Base-by-base conservation (phyloP, 2,797 vertebrate species). In the Scyliorhinus canicula region DNA sequence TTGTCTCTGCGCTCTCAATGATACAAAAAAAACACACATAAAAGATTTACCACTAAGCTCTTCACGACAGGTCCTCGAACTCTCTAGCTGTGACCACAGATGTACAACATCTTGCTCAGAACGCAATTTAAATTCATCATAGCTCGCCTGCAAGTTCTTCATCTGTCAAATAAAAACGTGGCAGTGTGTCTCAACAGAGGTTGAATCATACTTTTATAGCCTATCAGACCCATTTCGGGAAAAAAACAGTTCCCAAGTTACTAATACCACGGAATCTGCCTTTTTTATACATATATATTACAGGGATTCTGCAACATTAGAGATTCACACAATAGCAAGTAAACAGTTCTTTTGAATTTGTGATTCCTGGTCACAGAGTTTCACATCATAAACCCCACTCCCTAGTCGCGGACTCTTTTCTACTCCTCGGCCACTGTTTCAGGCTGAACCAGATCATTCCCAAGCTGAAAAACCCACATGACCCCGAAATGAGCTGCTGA, bases 61-160 rank as follows among this genome's bases (percentile, higher is more conserved):
- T 60, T 98, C 98, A 0, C 97, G 97, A 96, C 96, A 98, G 7
- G 98, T 95, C 96, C 97, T 97, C 95, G 97, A 97, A 95, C 96
- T 97, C 84, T 98, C 97, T 28, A 99, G 96, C 96, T 98, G 98
- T 95, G 97, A 97, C 98, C 98, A 98, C 88, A 99, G 97, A 55
- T 97, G 97, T 91, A 96, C 95, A 50, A 98, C 96, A 96, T 99
- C 98, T 95, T 98, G 96, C 95, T 98, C 97, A 0, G 98, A 98
- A 95, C 67, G 97, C 95, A 96, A 95, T 96, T 98, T 98, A 26
- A 98, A 96, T 0, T 97, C 96, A 19, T 96, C 96, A 47, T 97
- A 97, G 57, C 96, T 96, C 0, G 96, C 95, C 63, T 97, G 97
- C 69, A 99, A 97, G 71, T 95, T 95, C 82, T 97, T 96, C 96